Conservation (phyloP, 2,113 vertebrate species). For the Elgaria multicarinata region DNA sequence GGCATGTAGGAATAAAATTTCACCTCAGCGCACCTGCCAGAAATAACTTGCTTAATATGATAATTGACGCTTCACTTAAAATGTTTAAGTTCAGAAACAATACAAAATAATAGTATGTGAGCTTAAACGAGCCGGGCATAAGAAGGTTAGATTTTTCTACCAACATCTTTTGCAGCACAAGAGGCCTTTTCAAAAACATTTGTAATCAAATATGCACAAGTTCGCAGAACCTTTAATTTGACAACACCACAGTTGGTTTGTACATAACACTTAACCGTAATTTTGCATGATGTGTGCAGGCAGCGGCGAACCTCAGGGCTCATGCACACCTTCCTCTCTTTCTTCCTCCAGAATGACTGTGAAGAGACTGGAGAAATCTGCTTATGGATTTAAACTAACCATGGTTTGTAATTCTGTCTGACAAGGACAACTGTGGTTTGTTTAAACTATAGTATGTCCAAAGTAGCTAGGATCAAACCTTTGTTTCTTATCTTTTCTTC, state of each 20-base stretch:
- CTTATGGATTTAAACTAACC: background rate
- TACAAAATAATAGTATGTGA: constrained; percentile 44
- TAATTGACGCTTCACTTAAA: constrained; percentile 55
- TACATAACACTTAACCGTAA: background rate
- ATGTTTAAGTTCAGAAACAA: constrained; percentile 26
- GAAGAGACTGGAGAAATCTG: background rate
- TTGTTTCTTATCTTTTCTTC: background rate
- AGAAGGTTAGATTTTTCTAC: background rate
- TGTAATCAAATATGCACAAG: background rate
- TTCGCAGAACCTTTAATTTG: background rate
- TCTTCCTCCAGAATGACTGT: background rate
- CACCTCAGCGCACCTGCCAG: constrained; percentile 44
- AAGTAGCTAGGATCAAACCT: background rate
- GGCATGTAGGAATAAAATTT: constrained; percentile 22
- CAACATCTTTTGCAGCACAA: background rate
- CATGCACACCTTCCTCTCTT: background rate
- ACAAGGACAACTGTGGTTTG: too few relatives aligned
- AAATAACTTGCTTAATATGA: constrained; percentile 47
- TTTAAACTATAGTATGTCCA: background rate
- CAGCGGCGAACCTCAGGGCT: background rate
- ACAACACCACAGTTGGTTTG: background rate
- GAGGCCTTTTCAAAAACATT: background rate
- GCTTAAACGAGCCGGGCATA: fast-evolving
- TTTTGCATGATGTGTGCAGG: background rate
- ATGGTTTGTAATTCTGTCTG: background rate